Percentiles rank a stretch among this genome's conserved stretches.
phyloP scores from a whole-genome alignment of 2,113 vertebrate genomes.

The Eurypyga helias region DNA sequence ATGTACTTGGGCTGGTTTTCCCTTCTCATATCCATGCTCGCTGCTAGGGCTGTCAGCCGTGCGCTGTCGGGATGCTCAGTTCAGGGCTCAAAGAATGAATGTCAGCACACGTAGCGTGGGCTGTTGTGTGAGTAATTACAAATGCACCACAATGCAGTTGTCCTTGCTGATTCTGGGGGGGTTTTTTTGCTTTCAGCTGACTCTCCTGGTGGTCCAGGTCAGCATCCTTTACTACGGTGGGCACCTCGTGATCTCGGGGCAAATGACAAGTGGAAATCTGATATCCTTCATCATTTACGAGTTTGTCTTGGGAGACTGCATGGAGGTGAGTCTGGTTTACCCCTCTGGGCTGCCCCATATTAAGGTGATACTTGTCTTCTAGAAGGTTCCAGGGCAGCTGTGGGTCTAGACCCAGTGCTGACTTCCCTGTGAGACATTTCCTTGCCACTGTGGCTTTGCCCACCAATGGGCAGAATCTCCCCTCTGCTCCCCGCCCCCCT shows the following conservation, averaged over 20 bases:
- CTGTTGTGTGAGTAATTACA: not conserved
- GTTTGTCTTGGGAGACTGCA: conserved; percentile 90
- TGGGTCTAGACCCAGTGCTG: not conserved
- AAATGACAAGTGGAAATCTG: conserved; percentile 89
- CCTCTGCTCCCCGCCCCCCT: not conserved
- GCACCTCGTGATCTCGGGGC: conserved; percentile 88
- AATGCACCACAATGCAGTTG: not conserved
- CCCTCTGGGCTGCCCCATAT: not conserved
- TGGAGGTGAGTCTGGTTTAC: conserved; percentile 83
- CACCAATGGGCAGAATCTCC: not conserved
- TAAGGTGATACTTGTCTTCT: not conserved
- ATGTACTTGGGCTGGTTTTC: not conserved
- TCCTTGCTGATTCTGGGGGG: not conserved
- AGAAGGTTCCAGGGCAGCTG: not conserved
- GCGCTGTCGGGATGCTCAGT: not conserved
- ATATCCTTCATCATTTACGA: conserved; percentile 94
- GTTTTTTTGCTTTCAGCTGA: conserved; percentile 78
- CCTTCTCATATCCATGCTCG: not conserved
- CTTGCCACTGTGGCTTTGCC: not conserved
- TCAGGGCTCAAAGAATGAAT: not conserved
- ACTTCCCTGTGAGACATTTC: not conserved
- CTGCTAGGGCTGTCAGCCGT: not conserved
- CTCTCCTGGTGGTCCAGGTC: conserved; percentile 88
- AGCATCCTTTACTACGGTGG: conserved; percentile 93
- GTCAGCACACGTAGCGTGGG: not conserved